A percentile compares a stretch with the other conserved stretches of the same genome.
These are phyloP conservation scores for Montipora cactus DNA, from an alignment of 64 coral and sea anemone genomes.

Conservation along the genomic window DNA sequence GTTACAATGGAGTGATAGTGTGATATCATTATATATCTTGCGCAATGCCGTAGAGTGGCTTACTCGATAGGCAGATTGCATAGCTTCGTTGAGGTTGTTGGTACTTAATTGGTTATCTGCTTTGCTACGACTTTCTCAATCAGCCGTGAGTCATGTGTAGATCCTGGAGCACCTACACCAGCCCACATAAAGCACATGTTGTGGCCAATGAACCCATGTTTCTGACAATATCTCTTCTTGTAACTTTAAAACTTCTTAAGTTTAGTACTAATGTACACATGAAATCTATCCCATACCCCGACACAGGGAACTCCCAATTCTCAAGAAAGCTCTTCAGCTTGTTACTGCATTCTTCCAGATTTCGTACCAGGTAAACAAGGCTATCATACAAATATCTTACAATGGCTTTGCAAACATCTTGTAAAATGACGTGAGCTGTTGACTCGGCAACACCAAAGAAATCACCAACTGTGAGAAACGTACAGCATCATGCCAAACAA, in stretches of 20 bases:
- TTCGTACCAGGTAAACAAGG: slow-evolving; percentile 41
- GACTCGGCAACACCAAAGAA: not conserved
- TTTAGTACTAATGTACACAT: slow-evolving; percentile 56
- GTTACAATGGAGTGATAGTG: too few relatives aligned
- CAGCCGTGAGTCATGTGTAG: slow-evolving; percentile 44
- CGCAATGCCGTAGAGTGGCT: too few relatives aligned
- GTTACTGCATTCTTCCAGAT: slow-evolving; percentile 1
- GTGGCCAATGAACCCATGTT: slow-evolving; percentile 42
- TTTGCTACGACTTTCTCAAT: too few relatives aligned
- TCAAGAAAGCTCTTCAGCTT: slow-evolving; percentile 52
- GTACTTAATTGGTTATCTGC: too few relatives aligned
- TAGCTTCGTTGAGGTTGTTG: too few relatives aligned
- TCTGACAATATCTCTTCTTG: slow-evolving; percentile 58
- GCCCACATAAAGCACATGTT: slow-evolving; percentile 61
- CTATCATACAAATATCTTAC: not conserved
- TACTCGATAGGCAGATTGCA: too few relatives aligned
- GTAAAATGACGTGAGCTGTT: not conserved
- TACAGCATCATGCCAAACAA: not conserved
- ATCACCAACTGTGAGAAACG: not conserved
- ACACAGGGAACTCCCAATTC: slow-evolving; percentile 67
- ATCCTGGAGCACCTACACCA: slow-evolving; percentile 46
- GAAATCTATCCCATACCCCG: slow-evolving; percentile 58
- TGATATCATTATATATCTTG: too few relatives aligned
- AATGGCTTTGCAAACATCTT: not conserved
- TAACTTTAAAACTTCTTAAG: slow-evolving; percentile 66